Evolutionary conservation across 2,797 vertebrate species (phyloP).

Genomic region (Limosa lapponica): DNA sequence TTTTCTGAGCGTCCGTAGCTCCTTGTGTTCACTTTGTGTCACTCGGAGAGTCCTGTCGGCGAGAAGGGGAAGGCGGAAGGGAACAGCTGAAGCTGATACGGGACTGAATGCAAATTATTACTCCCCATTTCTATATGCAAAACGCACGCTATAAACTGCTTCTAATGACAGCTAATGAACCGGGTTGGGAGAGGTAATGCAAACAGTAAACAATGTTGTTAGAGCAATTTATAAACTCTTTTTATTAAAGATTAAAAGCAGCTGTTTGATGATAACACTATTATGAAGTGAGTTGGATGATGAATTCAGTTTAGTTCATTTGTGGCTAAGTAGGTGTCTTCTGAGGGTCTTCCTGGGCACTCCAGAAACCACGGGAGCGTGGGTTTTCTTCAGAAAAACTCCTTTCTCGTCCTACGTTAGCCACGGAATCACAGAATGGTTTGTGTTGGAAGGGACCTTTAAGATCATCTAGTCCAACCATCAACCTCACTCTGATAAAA

Average conservation of each 20-base stretch:
- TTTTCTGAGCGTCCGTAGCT: background rate
- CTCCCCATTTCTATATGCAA: background rate
- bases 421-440: background rate
- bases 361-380: background rate
- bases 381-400: background rate
- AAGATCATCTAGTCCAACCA: background rate
- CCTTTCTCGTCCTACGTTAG: background rate
- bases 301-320: background rate
- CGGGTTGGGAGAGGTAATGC: background rate
- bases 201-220: conserved; percentile 51
- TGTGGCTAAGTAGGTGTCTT: background rate
- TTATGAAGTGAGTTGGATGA: conserved; percentile 21
- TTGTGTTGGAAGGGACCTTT: background rate
- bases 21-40: background rate
- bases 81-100: background rate
- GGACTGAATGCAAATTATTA: background rate
- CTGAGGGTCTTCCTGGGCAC: background rate
- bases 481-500: too few relatives aligned
- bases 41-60: background rate
- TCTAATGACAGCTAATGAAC: conserved; percentile 58
- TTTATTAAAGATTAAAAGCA: conserved; percentile 64
- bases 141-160: background rate
- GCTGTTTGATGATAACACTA: conserved; percentile 34
- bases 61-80: background rate
- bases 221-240: conserved; percentile 44